Base-by-base conservation (phyloP, 2,113 vertebrate genomes). In the Carollia perspicillata region DNA sequence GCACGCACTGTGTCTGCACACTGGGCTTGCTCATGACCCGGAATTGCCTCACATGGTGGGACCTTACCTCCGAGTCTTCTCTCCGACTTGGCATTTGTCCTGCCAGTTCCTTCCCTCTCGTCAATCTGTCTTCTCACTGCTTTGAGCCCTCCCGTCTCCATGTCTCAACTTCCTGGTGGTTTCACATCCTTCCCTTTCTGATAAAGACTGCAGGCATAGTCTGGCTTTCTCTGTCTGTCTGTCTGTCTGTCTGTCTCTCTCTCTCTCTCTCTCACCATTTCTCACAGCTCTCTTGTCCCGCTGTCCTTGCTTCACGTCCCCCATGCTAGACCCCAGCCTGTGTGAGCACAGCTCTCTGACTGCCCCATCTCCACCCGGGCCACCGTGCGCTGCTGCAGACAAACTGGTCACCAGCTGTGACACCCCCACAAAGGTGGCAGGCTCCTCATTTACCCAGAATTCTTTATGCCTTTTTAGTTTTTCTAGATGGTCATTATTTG, bases 181-280 rank as follows among this genome's bases (percentile, higher is more conserved):
- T 26, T 65, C 78, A 35, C 47, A 22, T n/a, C 58, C 55, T 53
- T 86, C 68, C 47, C 84, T 40, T 53, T 53, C 40, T 40, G 28
- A 13, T 60, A 3, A 28, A 23, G 58, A 40, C 17, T 11, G 13
- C 0, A 0, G 22, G 4, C 55, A 2, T 11, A 1, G 49, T 28
- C 28, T 26, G 20, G 47, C 69, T 80, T 79, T 74, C 53, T 55
- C 53, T 23, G 53, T 84, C 63, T 40, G 37, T 22, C 53, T 58
- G 53, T 75, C 63, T 51, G n/a, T n/a, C n/a, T n/a, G n/a, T n/a
- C n/a, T n/a, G n/a, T n/a, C n/a, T n/a, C n/a, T 55, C 53, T 23
- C 68, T 84, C 63, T 40, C 47, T 22, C 53, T 58, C 68, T 75
- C 63, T 51, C 37, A 18, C 26, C 8, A 1, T 53, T 58, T 35